Percentiles rank a stretch among this genome's conserved stretches.
Evolutionary conservation across 1,140 invertebrate species (phyloP).

Genomic region (Hypothenemus hampei): DNA sequence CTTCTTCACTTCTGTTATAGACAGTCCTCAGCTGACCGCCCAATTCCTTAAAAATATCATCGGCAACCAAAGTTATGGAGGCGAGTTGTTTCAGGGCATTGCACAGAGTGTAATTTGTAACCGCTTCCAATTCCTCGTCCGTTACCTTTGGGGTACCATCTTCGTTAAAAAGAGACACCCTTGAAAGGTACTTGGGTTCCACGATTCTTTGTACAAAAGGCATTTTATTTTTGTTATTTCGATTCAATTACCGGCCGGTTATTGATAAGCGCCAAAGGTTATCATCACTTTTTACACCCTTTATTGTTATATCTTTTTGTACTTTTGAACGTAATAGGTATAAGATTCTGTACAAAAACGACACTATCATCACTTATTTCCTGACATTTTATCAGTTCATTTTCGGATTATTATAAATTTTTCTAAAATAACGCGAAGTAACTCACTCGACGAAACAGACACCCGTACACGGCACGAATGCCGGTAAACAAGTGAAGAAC

Average conservation of each 20-base stretch:
- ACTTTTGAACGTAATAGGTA: no score
- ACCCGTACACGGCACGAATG: conserved; percentile 9
- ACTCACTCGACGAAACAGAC: no score
- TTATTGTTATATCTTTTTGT: no score
- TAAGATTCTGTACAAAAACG: no score
- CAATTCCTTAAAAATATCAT: conserved; percentile 72
- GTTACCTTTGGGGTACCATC: conserved; percentile 54
- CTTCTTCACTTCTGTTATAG: conserved; percentile 57
- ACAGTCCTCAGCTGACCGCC: conserved; percentile 63
- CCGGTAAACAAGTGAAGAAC: conserved; percentile 19
- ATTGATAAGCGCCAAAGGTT: no score
- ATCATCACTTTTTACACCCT: no score
- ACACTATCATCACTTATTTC: no score
- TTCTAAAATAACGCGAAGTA: no score
- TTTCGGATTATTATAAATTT: no score
- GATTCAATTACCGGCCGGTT: no score
- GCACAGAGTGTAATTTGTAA: conserved; percentile 70
- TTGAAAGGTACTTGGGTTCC: conserved; percentile 62
- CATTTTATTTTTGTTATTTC: no score
- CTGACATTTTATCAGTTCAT: no score
- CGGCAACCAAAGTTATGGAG: conserved; percentile 68
- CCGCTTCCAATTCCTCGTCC: conserved; percentile 67
- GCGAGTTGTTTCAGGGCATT: conserved; percentile 72
- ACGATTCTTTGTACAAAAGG: conserved; percentile 68
- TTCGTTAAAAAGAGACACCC: conserved; percentile 54